phyloP scores from a whole-genome alignment of 2,888 invertebrate genomes.

The Xanthorhoe designata region DNA sequence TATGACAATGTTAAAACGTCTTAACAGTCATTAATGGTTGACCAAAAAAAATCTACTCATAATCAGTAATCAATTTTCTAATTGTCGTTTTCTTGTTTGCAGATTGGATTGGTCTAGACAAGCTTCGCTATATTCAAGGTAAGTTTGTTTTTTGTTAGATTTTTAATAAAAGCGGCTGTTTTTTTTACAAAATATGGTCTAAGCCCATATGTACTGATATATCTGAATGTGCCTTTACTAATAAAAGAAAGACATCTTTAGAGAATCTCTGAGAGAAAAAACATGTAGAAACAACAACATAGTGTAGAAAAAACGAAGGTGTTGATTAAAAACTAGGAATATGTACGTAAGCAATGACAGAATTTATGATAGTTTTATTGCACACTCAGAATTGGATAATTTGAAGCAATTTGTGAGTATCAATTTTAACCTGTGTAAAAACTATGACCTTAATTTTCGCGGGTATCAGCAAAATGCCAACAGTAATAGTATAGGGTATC shows the following conservation, averaged over 20 bases:
- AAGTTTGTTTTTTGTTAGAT: constrained; percentile 27
- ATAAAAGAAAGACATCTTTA: background rate
- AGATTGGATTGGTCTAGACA: constrained; percentile 52
- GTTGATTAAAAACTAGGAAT: too few relatives aligned
- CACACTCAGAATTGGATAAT: constrained; percentile 24
- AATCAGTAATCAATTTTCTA: constrained; percentile 25
- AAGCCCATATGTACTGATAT: background rate
- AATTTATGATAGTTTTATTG: constrained; percentile 16
- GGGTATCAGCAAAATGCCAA: constrained; percentile 40
- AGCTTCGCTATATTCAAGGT: constrained; percentile 61
- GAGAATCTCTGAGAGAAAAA: background rate
- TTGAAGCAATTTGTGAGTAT: constrained; percentile 18
- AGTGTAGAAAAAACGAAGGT: background rate
- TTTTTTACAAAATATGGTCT: too few relatives aligned
- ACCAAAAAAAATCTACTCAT: too few relatives aligned
- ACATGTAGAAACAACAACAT: too few relatives aligned
- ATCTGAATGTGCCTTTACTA: background rate
- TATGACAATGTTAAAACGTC: too few relatives aligned
- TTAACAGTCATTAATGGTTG: too few relatives aligned
- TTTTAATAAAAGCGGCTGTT: background rate
- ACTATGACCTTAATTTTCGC: constrained; percentile 36
- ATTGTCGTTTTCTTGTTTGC: constrained; percentile 50
- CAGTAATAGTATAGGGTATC: constrained; percentile 16
- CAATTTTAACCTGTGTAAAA: constrained; percentile 28
- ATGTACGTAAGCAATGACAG: too few relatives aligned